Evolutionary conservation across 1,140 invertebrate genomes (phyloP), one percentile per base, ranked within the genome.

Genomic region (Ceratina japonica): DNA sequence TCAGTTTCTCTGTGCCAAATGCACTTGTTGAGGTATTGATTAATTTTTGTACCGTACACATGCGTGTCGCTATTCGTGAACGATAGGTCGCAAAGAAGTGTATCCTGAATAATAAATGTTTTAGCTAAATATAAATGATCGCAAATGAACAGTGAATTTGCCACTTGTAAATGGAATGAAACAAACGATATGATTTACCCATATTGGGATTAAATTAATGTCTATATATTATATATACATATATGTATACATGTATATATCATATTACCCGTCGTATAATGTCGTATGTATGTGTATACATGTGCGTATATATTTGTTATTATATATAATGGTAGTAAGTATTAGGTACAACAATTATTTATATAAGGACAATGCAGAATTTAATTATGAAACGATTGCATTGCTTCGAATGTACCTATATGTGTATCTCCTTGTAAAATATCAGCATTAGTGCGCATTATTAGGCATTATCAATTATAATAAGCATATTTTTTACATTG

Each of bases 401-500:
- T 87, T 89, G 88, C 85, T 87, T 87, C 80, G 85, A 84, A 83
- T 89, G 87, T 90, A 90, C 74, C 87, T 89, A 87, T 89, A 87
- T 85, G 86, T 90, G 89, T 90, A 91, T 86, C 87, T 87, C 85
- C 89, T 91, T 92, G 90, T 92, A 92, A 90, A 84, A 91, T 91
- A 92, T 90, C 87, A 91, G 88, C 84, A 91, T 91, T 87, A 90
- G 79, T 89, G 82, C 87, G 89, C 87, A 89, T 83, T 83, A 88
- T 89, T 90, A 91, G 87, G 80, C 81, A 88, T 89, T 90, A 91
- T 75, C 82, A 91, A 90, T 91, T 91, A 92, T 86, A 89, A 89
- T 91, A 90, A 90, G 90, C 88, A 91, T 92, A 91, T 92, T 91
- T 91, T 92, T 92, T 92, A 91, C 83, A 91, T 91, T 82, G 88